A percentile compares a stretch with the other conserved stretches of the same genome.
These are phyloP conservation scores for Coptodon bakossiorum DNA, from an alignment of 2,113 vertebrate genomes.

Conservation along the genomic window DNA sequence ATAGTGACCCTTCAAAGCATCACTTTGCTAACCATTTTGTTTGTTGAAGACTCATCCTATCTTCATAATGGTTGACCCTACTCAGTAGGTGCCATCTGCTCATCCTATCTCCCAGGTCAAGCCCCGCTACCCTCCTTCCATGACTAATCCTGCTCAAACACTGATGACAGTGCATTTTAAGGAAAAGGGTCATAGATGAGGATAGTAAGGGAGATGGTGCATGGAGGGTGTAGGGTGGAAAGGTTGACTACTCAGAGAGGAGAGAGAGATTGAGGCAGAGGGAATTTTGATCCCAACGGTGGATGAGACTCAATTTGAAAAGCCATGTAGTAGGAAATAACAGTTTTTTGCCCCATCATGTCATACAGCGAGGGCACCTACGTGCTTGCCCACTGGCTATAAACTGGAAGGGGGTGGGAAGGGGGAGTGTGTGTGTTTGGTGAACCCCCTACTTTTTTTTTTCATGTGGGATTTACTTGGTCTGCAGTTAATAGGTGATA, in stretches of 20 bases:
- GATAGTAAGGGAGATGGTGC: background rate
- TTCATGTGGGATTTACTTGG: conserved; percentile 68
- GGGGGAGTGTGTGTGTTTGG: background rate
- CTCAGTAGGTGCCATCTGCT: conserved; percentile 43
- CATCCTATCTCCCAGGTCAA: conserved; percentile 47
- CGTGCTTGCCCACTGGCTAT: conserved; percentile 42
- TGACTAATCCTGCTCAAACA: conserved; percentile 50
- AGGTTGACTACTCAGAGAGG: background rate
- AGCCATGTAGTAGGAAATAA: conserved; percentile 70
- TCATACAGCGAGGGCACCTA: conserved; percentile 67
- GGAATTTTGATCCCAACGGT: conserved; percentile 13
- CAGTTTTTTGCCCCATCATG: conserved; percentile 69
- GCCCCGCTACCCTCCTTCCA: background rate
- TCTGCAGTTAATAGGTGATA: conserved; percentile 75
- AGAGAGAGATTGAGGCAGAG: background rate
- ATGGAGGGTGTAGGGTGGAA: background rate
- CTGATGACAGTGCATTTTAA: conserved; percentile 66
- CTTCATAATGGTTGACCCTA: conserved; percentile 16
- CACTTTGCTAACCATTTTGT: background rate
- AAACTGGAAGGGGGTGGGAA: conserved; percentile 45
- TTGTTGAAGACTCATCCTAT: background rate
- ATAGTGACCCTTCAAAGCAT: background rate
- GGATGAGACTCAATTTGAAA: conserved; percentile 73
- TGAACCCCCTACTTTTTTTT: background rate
- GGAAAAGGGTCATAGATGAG: conserved; percentile 16